Evolutionary conservation across 2,888 invertebrate genomes (phyloP), one percentile per base, ranked within the genome.

Genomic region (Cerastis leucographa): DNA sequence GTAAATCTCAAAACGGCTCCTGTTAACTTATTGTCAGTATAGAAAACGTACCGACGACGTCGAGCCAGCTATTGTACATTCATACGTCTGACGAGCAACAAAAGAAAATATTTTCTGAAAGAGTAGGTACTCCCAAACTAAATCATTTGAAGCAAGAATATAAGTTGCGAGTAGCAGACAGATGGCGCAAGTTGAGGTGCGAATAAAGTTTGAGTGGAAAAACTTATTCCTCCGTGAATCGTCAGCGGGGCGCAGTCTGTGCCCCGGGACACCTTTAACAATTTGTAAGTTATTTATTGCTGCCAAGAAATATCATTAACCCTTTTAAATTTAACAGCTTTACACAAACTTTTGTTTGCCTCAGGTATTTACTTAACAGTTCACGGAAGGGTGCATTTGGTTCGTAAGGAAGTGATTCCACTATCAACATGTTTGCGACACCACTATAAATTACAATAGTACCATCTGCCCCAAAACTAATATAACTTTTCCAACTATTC

Each of bases 171-270:
- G 93, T 93, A 91, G 90, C 92, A 92, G 92, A 93, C 92, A 92
- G 93, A 94, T 92, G 92, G 94, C 89, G 89, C 90, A 91, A 92
- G 80, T 92, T 90, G 95, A 96, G 96, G 96, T 96, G 96, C 94
- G 94, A 96, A 96, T 95, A 95, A 96, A 96, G 94, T 96, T 96
- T 93, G 95, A 96, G 96, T 95, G 95, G 95, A 95, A 96, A 96
- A 96, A 96, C 93, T 95, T 95, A 94, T 94, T 94, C 94, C 85
- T 92, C 67, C 67, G 64, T 92, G 93, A 94, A 94, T 93, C 94
- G 93, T 89, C 92, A 92, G 93, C 91, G 86, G 88, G 87, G 88
- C 89, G 88, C 90, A 91, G 93, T 93, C 93, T 93, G 90, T 93
- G 92, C 95, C 96, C 83, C 91, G 93, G 95, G 95, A 92, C 92